Conservation (phyloP, 2,797 vertebrate species). For the Enteromius mattozi region DNA sequence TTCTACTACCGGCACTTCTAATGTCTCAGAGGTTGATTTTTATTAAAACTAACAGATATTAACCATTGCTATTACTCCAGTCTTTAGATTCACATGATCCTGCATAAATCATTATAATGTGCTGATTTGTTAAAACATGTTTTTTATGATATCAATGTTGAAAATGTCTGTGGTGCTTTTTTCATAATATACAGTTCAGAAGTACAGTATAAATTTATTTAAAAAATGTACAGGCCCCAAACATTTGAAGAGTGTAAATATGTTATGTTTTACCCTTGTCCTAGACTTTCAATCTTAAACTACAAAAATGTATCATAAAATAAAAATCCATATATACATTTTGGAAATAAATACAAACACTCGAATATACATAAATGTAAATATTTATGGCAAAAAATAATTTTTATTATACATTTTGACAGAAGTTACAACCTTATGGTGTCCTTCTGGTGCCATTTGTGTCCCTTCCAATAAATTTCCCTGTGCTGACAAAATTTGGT, state of each 20-base stretch:
- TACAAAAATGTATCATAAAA: neutral
- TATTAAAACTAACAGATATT: neutral
- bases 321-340: neutral
- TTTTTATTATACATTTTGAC: neutral
- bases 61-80: neutral
- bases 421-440: neutral
- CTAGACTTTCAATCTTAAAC: neutral
- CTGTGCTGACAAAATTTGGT: too few species aligned
- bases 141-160: neutral
- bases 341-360: neutral
- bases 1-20: neutral
- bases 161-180: neutral
- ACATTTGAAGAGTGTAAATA: neutral
- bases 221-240: neutral
- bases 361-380: neutral
- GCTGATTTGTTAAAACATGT: neutral
- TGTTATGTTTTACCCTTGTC: neutral
- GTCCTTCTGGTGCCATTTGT: neutral
- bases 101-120: neutral
- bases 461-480: neutral
- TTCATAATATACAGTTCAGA: neutral
- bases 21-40: neutral
- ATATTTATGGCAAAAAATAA: neutral
- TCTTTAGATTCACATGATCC: neutral
- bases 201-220: neutral